Conservation (phyloP, 1,140 invertebrate species). For the Drosophila micromelanica region DNA sequence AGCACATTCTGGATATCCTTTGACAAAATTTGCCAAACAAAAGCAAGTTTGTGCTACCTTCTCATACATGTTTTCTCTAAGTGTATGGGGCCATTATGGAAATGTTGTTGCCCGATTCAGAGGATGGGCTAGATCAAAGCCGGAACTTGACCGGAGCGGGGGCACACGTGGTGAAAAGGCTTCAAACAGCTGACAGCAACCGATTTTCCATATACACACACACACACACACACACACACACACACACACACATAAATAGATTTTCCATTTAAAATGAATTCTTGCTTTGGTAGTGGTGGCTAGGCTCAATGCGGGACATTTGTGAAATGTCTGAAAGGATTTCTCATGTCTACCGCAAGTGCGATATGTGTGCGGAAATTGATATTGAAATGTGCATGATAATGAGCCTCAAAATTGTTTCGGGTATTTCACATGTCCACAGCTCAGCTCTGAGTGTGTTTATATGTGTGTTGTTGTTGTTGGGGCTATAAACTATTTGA, state of each 20-base stretch:
- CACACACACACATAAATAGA: conserved; percentile 13
- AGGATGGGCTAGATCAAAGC: conserved; percentile 30
- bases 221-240: conserved; percentile 3
- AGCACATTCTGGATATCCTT: no score
- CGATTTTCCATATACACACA: conserved; percentile 22
- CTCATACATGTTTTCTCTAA: no score
- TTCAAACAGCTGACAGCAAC: conserved; percentile 38
- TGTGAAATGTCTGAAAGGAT: conserved; percentile 62
- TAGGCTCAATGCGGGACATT: conserved; percentile 22
- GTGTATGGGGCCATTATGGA: conserved; percentile 29
- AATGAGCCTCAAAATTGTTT: conserved; percentile 68
- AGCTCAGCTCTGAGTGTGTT: conserved; percentile 10
- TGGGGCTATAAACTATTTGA: conserved; percentile 14
- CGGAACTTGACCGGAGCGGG: conserved; percentile 18
- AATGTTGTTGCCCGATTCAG: conserved; percentile 22
- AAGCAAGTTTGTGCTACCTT: no score
- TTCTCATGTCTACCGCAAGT: conserved; percentile 50
- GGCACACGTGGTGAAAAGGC: conserved; percentile 34
- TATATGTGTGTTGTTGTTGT: neutral
- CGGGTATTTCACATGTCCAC: conserved; percentile 24
- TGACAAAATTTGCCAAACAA: no score
- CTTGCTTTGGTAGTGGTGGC: conserved; percentile 21
- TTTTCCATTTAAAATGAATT: conserved; percentile 37
- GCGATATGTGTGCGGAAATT: conserved; percentile 49
- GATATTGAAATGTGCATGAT: conserved; percentile 72